phyloP scores from a whole-genome alignment of 2,797 vertebrate species.

The Aldrovandia affinis region DNA sequence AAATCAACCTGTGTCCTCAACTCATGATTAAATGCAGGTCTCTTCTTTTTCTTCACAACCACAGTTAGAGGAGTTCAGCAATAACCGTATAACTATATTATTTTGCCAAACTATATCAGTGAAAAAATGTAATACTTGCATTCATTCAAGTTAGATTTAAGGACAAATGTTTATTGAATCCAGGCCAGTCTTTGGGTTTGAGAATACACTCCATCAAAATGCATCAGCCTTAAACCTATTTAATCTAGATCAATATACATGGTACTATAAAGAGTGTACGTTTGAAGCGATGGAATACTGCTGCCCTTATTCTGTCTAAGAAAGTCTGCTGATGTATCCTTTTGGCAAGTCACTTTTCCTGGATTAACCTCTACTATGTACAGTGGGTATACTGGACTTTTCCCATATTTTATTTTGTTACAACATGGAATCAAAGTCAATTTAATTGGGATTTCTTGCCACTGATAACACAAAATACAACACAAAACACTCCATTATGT shows the following conservation, averaged over 20 bases:
- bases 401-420: no score
- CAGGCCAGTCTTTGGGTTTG: neutral
- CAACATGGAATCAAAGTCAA: no score
- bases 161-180: no score
- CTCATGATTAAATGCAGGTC: neutral
- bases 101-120: neutral
- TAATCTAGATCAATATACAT: conserved; percentile 10
- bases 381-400: no score
- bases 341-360: neutral
- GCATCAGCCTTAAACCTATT: conserved; percentile 14
- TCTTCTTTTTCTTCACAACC: no score
- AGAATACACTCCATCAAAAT: conserved; percentile 16
- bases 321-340: neutral
- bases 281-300: conserved; percentile 14
- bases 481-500: no score
- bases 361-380: neutral
- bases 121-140: neutral
- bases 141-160: neutral
- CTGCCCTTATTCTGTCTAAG: conserved; percentile 16
- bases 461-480: no score
- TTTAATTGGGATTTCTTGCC: no score
- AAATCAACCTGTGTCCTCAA: neutral
- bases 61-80: no score
- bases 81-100: neutral
- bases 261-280: conserved; percentile 16